Evolutionary conservation across 2,888 invertebrate genomes (phyloP).

Genomic region (Cerastoderma edule): DNA sequence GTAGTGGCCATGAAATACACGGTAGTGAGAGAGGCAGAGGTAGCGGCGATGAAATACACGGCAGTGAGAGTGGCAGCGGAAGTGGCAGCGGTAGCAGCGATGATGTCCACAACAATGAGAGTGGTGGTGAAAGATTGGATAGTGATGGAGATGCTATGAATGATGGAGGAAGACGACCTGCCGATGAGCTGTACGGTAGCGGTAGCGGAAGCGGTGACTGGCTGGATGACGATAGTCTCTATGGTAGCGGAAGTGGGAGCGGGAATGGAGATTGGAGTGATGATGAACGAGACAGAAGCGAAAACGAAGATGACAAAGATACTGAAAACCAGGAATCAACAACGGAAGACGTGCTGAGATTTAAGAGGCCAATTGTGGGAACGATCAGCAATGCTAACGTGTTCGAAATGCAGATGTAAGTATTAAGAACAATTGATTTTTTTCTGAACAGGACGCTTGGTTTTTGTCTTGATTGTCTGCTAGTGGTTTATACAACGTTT

Average conservation of each 20-base stretch:
- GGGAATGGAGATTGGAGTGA: conserved; percentile 49
- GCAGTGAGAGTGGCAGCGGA: too few species aligned
- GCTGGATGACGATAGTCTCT: conserved; percentile 39
- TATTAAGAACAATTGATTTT: too few species aligned
- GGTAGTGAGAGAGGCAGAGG: background rate
- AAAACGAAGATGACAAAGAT: too few species aligned
- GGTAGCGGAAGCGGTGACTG: conserved; percentile 50
- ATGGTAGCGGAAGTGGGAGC: conserved; percentile 41
- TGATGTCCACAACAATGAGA: conserved; percentile 29
- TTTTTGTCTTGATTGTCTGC: too few species aligned
- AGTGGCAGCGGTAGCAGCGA: conserved; percentile 33
- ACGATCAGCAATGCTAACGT: too few species aligned
- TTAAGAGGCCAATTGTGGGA: too few species aligned
- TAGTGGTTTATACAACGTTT: too few species aligned
- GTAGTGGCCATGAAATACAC: background rate
- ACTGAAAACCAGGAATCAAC: too few species aligned
- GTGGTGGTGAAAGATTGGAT: conserved; percentile 31
- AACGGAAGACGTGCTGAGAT: too few species aligned
- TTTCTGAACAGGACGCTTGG: too few species aligned
- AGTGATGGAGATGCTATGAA: conserved; percentile 11
- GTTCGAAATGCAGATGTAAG: too few species aligned
- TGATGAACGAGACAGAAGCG: conserved; percentile 45
- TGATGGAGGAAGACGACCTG: conserved; percentile 42
- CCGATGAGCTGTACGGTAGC: conserved; percentile 9
- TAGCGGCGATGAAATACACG: too few species aligned